Evolutionary conservation across 2,888 invertebrate species (phyloP), one percentile per base, ranked within the genome.

Genomic region (Augochlorella aurata): DNA sequence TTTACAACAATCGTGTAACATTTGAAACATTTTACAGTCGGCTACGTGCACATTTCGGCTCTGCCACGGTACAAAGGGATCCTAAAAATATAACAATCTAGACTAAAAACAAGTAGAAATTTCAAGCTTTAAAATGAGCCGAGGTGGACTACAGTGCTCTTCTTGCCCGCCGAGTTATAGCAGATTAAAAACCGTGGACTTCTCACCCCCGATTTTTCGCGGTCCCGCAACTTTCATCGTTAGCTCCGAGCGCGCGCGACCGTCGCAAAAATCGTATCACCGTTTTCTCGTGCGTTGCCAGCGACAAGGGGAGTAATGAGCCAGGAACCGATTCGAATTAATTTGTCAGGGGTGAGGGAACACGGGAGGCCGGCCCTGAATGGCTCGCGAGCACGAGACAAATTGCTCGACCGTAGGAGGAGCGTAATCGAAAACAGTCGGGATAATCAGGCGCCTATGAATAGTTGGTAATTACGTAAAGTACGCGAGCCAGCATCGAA

Each of bases 381-480:
- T 52, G 7, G 50, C 7, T 29, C 29, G 7, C 44, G 65, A 54
- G 29, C 45, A 9, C 8, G 67, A 74, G 81, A 77, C 54, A 68
- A 77, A 81, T 81, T 76, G 45, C 54, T 63, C 38, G 2, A 5
- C 21, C 9, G 50, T 24, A 5, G 69, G 29, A 21, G 63, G 44
- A 16, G 50, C 16, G 76, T 76, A 77, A 81, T 81, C 81, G 77
- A 71, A 82, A 65, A 74, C 77, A 68, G 68, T 54, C 76, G 49
- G 54, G 82, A 82, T 71, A 82, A 82, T 82, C 83, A 76, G 21
- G 49, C 67, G 61, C n/a, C 76, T 74, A 71, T 50, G 78, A 79
- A 79, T 79, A 75, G 83, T 73, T 66, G 75, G 83, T 79, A 83
- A 84, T 84, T 83, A 79, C 76, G 76, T 63, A 74, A 82, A 82